A percentile compares a stretch with the other conserved stretches of the same genome.
These are phyloP conservation scores for Coccyzus lansbergi DNA, from an alignment of 2,797 vertebrate genomes.

Conservation along the genomic window DNA sequence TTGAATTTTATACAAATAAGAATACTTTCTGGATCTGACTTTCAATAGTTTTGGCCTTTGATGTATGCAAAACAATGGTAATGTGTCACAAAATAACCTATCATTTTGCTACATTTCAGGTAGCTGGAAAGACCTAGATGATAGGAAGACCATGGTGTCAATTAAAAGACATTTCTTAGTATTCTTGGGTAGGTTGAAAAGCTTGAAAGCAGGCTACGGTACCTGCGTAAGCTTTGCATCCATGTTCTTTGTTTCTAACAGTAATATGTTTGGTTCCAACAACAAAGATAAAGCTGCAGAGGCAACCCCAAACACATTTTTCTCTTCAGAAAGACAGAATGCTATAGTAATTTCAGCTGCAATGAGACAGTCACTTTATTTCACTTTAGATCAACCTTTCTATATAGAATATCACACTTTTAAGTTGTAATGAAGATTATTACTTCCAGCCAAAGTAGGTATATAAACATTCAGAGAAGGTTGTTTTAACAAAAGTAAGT, in stretches of 20 bases:
- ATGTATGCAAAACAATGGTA: background rate
- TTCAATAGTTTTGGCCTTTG: background rate
- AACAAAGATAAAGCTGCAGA: background rate
- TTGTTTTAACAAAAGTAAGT: background rate
- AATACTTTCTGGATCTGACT: background rate
- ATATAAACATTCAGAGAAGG: background rate
- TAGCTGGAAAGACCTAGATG: background rate
- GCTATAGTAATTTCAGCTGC: background rate
- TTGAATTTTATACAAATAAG: slow-evolving; percentile 3
- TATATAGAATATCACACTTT: background rate
- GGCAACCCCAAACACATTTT: background rate
- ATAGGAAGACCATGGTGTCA: background rate
- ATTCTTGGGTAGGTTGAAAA: background rate
- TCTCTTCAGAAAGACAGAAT: background rate
- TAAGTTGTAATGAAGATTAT: background rate
- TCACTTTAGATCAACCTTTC: background rate
- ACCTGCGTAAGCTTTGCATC: background rate
- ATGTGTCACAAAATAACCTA: background rate
- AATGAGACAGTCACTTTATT: background rate
- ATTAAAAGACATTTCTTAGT: background rate
- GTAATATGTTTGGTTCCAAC: background rate
- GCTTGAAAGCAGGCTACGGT: background rate
- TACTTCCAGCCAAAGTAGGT: background rate
- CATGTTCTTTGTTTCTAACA: background rate
- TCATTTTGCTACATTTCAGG: background rate